These are phyloP conservation scores for Hippocampus barbouri DNA, from an alignment of 2,113 vertebrate species.

Conservation along the genomic window DNA sequence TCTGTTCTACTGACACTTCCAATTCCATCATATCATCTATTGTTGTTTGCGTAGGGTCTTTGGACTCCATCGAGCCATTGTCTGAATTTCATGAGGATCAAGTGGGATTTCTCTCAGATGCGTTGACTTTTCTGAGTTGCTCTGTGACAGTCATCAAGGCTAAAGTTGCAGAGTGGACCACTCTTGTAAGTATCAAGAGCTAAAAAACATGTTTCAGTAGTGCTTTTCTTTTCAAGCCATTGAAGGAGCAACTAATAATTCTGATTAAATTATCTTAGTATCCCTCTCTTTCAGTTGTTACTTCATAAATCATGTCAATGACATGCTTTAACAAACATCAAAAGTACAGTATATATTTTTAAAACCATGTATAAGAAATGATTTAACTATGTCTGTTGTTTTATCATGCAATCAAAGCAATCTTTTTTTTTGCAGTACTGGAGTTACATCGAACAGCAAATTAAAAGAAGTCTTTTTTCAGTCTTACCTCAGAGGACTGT, in stretches of 20 bases:
- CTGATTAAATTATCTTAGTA: no score
- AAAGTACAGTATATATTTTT: no score
- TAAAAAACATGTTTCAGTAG: background rate
- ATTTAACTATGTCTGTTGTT: no score
- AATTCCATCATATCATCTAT: background rate
- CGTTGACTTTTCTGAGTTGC: conserved; percentile 35
- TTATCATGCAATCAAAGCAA: background rate
- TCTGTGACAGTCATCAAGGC: conserved; percentile 37
- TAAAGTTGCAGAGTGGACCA: conserved; percentile 52
- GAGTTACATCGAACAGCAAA: background rate
- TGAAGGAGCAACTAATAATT: background rate
- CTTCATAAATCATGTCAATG: no score
- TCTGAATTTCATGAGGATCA: conserved; percentile 46
- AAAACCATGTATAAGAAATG: no score
- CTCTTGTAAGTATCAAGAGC: conserved; percentile 72
- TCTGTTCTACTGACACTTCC: no score
- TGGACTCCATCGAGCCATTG: conserved; percentile 48
- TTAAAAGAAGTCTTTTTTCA: background rate
- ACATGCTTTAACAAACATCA: no score
- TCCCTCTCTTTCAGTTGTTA: no score
- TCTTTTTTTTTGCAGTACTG: no score
- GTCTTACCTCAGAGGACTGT: background rate
- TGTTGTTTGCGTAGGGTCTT: conserved; percentile 44
- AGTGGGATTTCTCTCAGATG: conserved; percentile 47
- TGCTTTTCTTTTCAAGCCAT: background rate